Conservation (phyloP, 2,113 vertebrate genomes). For the Fulmarus glacialis region DNA sequence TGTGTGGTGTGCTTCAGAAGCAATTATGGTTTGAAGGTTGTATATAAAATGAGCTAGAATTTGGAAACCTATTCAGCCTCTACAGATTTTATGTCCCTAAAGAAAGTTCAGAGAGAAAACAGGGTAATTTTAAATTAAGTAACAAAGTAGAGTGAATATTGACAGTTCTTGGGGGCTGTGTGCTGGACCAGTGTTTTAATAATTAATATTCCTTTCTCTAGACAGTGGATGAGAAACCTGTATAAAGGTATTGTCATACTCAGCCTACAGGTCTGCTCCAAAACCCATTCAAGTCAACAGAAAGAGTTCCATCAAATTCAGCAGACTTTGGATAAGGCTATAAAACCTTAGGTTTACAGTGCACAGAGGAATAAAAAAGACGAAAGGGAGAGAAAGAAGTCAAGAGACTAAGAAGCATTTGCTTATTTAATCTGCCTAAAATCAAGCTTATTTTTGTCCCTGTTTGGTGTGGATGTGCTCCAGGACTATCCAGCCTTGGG, state of each 20-base stretch:
- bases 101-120: conserved; percentile 17
- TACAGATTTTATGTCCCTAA: not conserved
- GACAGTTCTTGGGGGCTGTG: not conserved
- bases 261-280: not conserved
- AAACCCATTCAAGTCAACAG: not conserved
- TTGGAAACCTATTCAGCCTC: not conserved
- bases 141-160: not conserved
- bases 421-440: conserved; percentile 27
- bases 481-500: conserved; percentile 31
- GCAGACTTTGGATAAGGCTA: not conserved
- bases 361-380: not conserved
- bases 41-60: not conserved
- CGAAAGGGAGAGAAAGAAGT: not conserved
- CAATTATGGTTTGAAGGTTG: not conserved
- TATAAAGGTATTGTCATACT: not conserved
- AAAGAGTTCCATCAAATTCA: not conserved
- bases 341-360: not conserved
- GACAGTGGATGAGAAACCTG: not conserved
- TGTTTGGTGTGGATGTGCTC: conserved; percentile 2
- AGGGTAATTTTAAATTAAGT: not conserved
- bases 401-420: not conserved
- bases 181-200: not conserved
- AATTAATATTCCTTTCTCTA: not conserved
- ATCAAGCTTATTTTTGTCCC: conserved; percentile 27
- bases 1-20: not conserved